These are phyloP conservation scores for Disparrhopalites patrizii DNA, from an alignment of 2,888 invertebrate species.

Conservation along the genomic window DNA sequence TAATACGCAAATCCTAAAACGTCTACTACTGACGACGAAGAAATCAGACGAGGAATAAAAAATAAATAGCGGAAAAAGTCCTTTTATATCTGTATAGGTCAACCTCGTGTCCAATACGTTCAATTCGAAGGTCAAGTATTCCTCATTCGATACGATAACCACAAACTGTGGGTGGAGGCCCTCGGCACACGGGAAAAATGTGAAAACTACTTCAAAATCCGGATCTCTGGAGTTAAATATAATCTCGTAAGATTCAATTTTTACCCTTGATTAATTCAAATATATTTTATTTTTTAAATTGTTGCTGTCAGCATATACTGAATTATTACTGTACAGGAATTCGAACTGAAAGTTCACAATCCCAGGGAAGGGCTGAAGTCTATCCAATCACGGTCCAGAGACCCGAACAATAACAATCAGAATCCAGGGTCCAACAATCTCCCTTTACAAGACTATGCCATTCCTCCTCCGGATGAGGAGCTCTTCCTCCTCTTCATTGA, in stretches of 20 bases:
- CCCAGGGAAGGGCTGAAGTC: not conserved
- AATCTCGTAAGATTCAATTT: slow-evolving; percentile 5
- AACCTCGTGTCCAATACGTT: not conserved
- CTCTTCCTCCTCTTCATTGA: slow-evolving; percentile 12
- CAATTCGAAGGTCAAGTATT: not conserved
- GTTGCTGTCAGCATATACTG: not conserved
- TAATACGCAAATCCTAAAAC: too few relatives aligned
- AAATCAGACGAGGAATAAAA: too few relatives aligned
- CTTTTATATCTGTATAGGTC: not conserved
- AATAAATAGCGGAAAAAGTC: too few relatives aligned
- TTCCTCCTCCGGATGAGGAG: slow-evolving; percentile 17
- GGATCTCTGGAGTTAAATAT: slow-evolving; percentile 13
- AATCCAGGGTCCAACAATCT: not conserved
- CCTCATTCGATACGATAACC: slow-evolving; percentile 5
- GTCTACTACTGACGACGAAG: too few relatives aligned
- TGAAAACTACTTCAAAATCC: not conserved
- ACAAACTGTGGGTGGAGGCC: slow-evolving; percentile 11
- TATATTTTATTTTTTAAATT: not conserved
- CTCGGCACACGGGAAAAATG: slow-evolving; percentile 5
- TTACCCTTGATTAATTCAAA: not conserved
- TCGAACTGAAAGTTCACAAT: not conserved
- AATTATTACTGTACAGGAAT: not conserved
- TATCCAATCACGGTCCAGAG: not conserved
- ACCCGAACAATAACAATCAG: not conserved
- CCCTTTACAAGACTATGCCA: not conserved